Base-by-base conservation (phyloP, 1,140 invertebrate species). In the Papilio xuthus region DNA sequence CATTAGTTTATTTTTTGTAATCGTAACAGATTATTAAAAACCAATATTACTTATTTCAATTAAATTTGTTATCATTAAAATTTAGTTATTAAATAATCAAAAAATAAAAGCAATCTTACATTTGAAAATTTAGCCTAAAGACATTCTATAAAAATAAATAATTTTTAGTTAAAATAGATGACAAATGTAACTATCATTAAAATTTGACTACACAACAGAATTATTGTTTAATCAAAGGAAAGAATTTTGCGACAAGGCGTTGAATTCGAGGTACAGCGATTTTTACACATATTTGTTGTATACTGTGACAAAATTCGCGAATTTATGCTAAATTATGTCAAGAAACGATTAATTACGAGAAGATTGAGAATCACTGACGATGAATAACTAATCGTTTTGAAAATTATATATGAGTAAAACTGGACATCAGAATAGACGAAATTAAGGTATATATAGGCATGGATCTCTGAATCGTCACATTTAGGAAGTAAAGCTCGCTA, bases 361-460 rank as follows among this genome's bases (percentile, higher is more conserved):
- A 89, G 86, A 85, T 92, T 92, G 90, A 90, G 89, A 89, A 88
- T 56, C 89, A n/a, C 78, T 86, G 87, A 70, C 79, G 83, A 85
- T 89, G 85, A 88, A 89, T 90, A 85, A 78, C 72, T 89, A 90
- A 86, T 87, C 26, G 18, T 67, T 82, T 81, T 81, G 77, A 82
- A 84, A 85, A 92, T 92, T 86, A 90, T 88, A 87, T 88, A 92
- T 90, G 86, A 87, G 87, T 87, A 78, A 84, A 89, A 88, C 87
- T 85, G 83, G 86, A 86, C 84, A 86, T 81, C 81, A 85, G 83
- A 85, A 84, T 88, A 88, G 85, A 86, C 82, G 79, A 83, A 88
- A 91, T 91, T 89, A 90, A 86, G 86, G 88, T 92, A 92, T 92
- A 92, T 87, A 92, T 67, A 92, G 83, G 87, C 85, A 84, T 85